These are phyloP conservation scores for Leptinotarsa juncta DNA, from an alignment of 2,888 invertebrate species.

Conservation along the genomic window DNA sequence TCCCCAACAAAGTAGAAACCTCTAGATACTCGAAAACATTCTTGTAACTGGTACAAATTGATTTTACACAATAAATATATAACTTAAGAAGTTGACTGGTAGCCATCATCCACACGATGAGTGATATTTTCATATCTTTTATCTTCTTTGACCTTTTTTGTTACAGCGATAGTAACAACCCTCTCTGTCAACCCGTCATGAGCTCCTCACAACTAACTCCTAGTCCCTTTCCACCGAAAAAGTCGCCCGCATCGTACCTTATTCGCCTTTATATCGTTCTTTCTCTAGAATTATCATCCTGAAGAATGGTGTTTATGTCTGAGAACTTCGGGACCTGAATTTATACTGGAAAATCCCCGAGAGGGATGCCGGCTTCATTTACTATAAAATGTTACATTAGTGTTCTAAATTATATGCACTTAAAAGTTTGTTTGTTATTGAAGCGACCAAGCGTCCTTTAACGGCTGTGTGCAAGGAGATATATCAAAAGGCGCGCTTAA, in stretches of 20 bases:
- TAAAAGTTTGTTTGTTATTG: constrained; percentile 46
- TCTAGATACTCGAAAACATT: too few species aligned
- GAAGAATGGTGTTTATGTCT: constrained; percentile 49
- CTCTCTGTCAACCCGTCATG: too few species aligned
- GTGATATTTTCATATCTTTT: too few species aligned
- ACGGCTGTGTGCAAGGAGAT: constrained; percentile 29
- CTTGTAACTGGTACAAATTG: too few species aligned
- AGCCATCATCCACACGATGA: too few species aligned
- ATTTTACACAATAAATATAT: too few species aligned
- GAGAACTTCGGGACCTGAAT: constrained; percentile 46
- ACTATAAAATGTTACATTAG: constrained; percentile 46
- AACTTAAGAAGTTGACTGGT: too few species aligned
- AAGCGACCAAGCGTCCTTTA: constrained; percentile 36
- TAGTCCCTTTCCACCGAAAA: background rate
- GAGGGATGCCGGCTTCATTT: constrained; percentile 33
- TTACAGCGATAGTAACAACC: too few species aligned
- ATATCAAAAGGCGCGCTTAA: constrained; percentile 30
- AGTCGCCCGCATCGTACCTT: background rate
- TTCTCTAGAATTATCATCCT: constrained; percentile 42
- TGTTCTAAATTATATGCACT: constrained; percentile 45
- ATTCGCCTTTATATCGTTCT: constrained; percentile 16
- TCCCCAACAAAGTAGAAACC: too few species aligned
- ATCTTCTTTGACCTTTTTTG: too few species aligned
- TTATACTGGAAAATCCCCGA: constrained; percentile 35
- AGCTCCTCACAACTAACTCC: background rate